Evolutionary conservation across 2,113 vertebrate genomes (phyloP).

Genomic region (Myiopsitta monachus): DNA sequence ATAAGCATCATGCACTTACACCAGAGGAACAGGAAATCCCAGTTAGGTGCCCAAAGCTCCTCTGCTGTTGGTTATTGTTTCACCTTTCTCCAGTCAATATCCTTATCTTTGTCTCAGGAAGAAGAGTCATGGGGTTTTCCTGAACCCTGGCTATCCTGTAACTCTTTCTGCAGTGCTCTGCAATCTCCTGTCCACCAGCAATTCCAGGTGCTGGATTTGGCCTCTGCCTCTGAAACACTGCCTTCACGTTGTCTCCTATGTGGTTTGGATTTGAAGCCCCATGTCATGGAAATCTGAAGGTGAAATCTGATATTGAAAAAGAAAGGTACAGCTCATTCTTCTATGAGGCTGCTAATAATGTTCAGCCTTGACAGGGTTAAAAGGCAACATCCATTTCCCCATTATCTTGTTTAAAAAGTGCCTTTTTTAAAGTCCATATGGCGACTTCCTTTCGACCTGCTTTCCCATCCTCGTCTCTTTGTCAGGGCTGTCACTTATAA

Average conservation of each 20-base stretch:
- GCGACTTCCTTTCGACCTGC: conserved; percentile 95
- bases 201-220: conserved; percentile 21
- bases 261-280: neutral
- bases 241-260: neutral
- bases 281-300: conserved; percentile 19
- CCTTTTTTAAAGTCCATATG: conserved; percentile 93
- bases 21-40: conserved; percentile 40
- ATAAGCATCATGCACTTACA: neutral
- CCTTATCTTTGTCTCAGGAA: conserved; percentile 52
- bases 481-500: conserved; percentile 96
- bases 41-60: conserved; percentile 2
- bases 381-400: conserved; percentile 73
- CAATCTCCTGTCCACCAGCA: neutral
- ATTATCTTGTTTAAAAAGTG: conserved; percentile 88
- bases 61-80: conserved; percentile 13
- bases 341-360: conserved; percentile 34
- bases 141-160: conserved; percentile 38
- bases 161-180: conserved; percentile 7
- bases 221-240: neutral
- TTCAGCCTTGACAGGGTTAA: conserved; percentile 74
- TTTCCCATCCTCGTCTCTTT: conserved; percentile 92
- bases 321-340: conserved; percentile 33
- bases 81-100: conserved; percentile 56
- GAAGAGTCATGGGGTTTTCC: conserved; percentile 34
- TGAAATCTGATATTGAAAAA: neutral